Evolutionary conservation across 2,888 invertebrate genomes (phyloP).

Genomic region (Ophioninae sp.): DNA sequence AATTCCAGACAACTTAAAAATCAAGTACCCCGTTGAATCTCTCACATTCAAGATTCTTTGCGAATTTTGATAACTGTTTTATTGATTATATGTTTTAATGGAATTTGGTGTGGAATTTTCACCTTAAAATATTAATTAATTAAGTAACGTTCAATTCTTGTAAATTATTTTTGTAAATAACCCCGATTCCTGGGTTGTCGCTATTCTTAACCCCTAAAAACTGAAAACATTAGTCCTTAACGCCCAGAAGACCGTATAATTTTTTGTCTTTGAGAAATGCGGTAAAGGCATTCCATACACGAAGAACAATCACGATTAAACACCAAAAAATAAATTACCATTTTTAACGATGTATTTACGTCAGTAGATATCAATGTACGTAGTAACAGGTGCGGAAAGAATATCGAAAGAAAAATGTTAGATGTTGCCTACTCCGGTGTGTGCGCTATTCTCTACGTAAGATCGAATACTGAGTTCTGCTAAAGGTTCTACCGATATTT

Average conservation of each 20-base stretch:
- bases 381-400: background rate
- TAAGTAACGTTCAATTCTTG: too few relatives aligned
- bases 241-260: background rate
- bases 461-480: conserved; percentile 30
- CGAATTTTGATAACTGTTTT: too few relatives aligned
- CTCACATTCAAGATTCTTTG: too few relatives aligned
- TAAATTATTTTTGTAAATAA: too few relatives aligned
- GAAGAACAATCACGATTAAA: background rate
- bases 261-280: background rate
- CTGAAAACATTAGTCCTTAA: background rate
- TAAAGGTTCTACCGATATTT: conserved; percentile 45
- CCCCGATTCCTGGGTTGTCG: too few relatives aligned
- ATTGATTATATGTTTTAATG: too few relatives aligned
- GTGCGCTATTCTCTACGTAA: conserved; percentile 2
- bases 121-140: too few relatives aligned
- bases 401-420: conserved; percentile 6
- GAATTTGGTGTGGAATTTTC: too few relatives aligned
- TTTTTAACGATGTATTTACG: background rate
- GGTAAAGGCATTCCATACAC: background rate
- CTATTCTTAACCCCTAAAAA: too few relatives aligned
- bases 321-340: background rate
- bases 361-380: background rate
- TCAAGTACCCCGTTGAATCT: too few relatives aligned
- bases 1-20: too few relatives aligned
- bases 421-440: background rate